A percentile compares a stretch with the other conserved stretches of the same genome.
Evolutionary conservation across 2,888 invertebrate species (phyloP).

Genomic region (Orthonevra nobilis): DNA sequence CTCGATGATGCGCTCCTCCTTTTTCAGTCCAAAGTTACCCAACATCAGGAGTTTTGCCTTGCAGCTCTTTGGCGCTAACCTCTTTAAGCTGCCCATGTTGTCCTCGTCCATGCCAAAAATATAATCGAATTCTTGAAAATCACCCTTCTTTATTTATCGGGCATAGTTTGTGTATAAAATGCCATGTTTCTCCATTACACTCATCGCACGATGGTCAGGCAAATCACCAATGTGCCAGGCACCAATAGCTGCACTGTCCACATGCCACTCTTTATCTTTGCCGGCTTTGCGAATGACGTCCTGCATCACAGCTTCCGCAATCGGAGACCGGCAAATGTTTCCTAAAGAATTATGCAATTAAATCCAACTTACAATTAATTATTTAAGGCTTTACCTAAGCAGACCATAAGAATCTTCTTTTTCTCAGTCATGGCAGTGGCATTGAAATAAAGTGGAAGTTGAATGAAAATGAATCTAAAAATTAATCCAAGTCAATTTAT

Average conservation of each 20-base stretch:
- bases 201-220: slow-evolving; percentile 89
- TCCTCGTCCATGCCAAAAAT: slow-evolving; percentile 97
- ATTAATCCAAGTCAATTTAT: no score
- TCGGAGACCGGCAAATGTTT: slow-evolving; percentile 97
- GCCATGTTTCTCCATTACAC: slow-evolving; percentile 86
- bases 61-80: slow-evolving; percentile 82
- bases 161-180: slow-evolving; percentile 88
- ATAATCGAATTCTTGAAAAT: slow-evolving; percentile 90
- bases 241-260: slow-evolving; percentile 95
- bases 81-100: slow-evolving; percentile 87
- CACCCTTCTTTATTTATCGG: slow-evolving; percentile 86
- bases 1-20: slow-evolving; percentile 89
- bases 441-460: neutral
- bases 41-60: slow-evolving; percentile 89
- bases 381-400: slow-evolving; percentile 13
- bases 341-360: slow-evolving; percentile 84
- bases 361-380: neutral
- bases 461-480: neutral
- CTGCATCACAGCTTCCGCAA: slow-evolving; percentile 94
- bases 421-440: slow-evolving; percentile 9
- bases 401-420: slow-evolving; percentile 28
- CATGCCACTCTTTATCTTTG: slow-evolving; percentile 86
- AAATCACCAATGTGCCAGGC: slow-evolving; percentile 91
- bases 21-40: slow-evolving; percentile 90
- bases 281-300: slow-evolving; percentile 86